Evolutionary conservation across 92 coral and sea anemone genomes (phyloP).

Genomic region (Ricordea florida): DNA sequence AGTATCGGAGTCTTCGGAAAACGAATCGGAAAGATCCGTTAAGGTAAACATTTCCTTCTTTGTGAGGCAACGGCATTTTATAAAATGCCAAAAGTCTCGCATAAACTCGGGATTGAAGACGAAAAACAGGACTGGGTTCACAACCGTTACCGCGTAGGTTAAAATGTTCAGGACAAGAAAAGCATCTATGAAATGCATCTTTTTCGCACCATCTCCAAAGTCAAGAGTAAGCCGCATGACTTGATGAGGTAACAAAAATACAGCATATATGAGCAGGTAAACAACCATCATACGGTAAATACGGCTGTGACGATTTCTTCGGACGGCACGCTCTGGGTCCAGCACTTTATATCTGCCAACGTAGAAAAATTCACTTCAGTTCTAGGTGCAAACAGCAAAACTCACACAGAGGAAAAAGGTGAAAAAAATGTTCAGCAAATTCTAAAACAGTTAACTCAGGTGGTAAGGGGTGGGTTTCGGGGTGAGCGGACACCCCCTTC

Average conservation of each 20-base stretch:
- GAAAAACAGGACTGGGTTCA: conserved; percentile 82
- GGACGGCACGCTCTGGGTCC: conserved; percentile 45
- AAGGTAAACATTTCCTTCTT: conserved; percentile 16
- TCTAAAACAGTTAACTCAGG: not conserved
- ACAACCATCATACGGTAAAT: conserved; percentile 64
- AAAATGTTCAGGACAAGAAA: conserved; percentile 59
- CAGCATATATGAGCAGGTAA: conserved; percentile 53
- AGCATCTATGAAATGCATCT: conserved; percentile 50
- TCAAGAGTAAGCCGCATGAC: conserved; percentile 74
- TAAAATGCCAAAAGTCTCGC: conserved; percentile 54
- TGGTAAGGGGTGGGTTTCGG: too few species aligned
- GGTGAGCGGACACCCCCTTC: too few species aligned
- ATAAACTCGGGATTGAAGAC: conserved; percentile 71
- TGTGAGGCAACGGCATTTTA: conserved; percentile 36
- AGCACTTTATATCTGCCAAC: conserved; percentile 43
- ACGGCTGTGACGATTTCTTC: conserved; percentile 68
- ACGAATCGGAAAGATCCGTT: conserved; percentile 49
- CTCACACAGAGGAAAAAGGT: not conserved
- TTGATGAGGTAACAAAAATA: conserved; percentile 70
- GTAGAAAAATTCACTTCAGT: too few species aligned
- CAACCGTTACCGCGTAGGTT: conserved; percentile 77
- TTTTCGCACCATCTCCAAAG: conserved; percentile 42
- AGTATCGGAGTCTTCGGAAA: conserved; percentile 33
- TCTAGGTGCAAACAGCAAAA: too few species aligned
- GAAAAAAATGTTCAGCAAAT: not conserved